These are phyloP conservation scores for Euclidia mi DNA, from an alignment of 2,888 invertebrate genomes.

Conservation along the genomic window DNA sequence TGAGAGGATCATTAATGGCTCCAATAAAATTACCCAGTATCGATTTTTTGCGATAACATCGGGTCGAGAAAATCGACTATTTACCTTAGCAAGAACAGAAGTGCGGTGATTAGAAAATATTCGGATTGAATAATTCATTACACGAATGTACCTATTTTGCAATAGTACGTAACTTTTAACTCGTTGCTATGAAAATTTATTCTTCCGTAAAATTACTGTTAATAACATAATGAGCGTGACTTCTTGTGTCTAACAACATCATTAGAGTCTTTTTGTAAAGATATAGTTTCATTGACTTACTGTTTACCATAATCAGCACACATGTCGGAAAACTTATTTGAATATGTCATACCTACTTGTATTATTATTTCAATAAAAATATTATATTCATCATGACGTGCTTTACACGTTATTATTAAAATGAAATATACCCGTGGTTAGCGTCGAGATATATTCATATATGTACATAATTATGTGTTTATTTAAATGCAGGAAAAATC, in stretches of 20 bases:
- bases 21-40: conserved; percentile 15
- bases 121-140: conserved; percentile 57
- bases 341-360: too few relatives aligned
- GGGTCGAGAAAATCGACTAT: conserved; percentile 32
- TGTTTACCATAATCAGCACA: neutral
- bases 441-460: too few relatives aligned
- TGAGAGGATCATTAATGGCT: conserved; percentile 7
- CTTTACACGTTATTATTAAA: too few relatives aligned
- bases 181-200: conserved; percentile 30
- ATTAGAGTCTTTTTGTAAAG: conserved; percentile 14
- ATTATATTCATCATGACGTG: too few relatives aligned
- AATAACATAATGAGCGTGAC: conserved; percentile 19
- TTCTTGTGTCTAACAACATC: conserved; percentile 12
- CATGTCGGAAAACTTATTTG: too few relatives aligned
- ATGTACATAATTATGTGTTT: too few relatives aligned
- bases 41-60: conserved; percentile 21
- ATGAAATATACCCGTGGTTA: too few relatives aligned
- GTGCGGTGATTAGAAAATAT: conserved; percentile 49
- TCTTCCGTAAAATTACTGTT: conserved; percentile 53
- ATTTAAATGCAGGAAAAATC: too few relatives aligned
- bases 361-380: too few relatives aligned
- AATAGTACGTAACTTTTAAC: conserved; percentile 45
- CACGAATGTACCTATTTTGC: conserved; percentile 50
- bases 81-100: conserved; percentile 25
- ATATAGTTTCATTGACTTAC: conserved; percentile 7